Conservation (phyloP, 1,140 invertebrate species). For the Dendroctonus ponderosae region DNA sequence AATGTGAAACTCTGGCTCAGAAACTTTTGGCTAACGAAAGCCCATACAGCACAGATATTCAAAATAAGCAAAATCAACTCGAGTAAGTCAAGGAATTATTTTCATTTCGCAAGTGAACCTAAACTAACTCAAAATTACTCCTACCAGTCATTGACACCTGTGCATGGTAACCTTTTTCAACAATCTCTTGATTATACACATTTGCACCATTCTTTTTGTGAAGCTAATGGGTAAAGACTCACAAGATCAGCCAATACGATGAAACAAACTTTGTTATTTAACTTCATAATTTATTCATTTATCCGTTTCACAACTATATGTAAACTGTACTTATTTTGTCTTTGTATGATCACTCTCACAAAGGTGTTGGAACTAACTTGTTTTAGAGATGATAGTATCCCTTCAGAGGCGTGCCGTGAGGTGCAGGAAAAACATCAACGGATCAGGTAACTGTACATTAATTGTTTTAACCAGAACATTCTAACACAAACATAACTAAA, state of each 20-base stretch:
- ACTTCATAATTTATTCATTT: no score
- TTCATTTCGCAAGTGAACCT: neutral
- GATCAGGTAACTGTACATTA: conserved; percentile 37
- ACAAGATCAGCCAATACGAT: no score
- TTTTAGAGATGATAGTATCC: conserved; percentile 42
- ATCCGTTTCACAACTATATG: no score
- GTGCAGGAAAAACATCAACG: conserved; percentile 42
- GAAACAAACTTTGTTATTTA: no score
- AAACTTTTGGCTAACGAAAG: conserved; percentile 86
- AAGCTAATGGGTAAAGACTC: no score
- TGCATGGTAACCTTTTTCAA: no score
- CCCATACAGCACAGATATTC: conserved; percentile 84
- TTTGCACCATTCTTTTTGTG: no score
- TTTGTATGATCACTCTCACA: conserved; percentile 17
- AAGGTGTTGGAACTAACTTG: conserved; percentile 45
- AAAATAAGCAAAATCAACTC: conserved; percentile 82
- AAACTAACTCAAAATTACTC: neutral
- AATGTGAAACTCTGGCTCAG: conserved; percentile 88
- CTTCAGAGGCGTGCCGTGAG: conserved; percentile 42
- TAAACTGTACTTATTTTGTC: no score
- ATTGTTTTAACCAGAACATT: no score
- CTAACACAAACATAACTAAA: no score
- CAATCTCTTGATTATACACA: no score
- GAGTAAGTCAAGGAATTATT: conserved; percentile 78
- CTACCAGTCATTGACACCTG: no score